phyloP scores from a whole-genome alignment of 2,888 invertebrate genomes.

The Crocallis elinguaria region DNA sequence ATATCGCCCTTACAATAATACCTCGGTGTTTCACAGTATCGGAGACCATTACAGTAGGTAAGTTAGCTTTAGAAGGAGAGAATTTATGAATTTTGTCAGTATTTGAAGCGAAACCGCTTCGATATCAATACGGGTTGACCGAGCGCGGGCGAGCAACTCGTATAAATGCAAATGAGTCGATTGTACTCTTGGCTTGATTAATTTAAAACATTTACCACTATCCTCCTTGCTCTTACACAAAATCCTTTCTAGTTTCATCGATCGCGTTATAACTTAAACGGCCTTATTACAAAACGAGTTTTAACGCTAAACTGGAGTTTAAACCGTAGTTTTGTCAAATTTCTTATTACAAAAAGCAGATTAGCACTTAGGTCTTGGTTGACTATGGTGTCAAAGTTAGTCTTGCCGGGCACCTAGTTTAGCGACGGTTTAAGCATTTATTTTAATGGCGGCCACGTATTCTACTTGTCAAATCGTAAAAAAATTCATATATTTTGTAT shows the following conservation, averaged over 20 bases:
- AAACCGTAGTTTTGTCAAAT: too few species aligned
- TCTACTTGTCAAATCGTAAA: too few species aligned
- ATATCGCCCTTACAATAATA: neutral
- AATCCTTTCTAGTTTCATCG: constrained; percentile 43
- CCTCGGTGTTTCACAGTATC: neutral
- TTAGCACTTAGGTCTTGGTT: too few species aligned
- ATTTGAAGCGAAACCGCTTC: constrained; percentile 48
- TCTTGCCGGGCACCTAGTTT: too few species aligned
- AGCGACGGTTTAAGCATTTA: too few species aligned
- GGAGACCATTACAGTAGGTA: neutral
- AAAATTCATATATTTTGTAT: too few species aligned
- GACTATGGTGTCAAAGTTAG: too few species aligned
- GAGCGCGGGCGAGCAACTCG: constrained; percentile 59
- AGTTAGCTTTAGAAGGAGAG: neutral
- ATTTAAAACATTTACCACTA: constrained; percentile 69
- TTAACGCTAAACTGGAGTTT: too few species aligned
- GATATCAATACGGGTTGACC: constrained; percentile 62
- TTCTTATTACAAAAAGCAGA: too few species aligned
- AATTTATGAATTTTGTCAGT: constrained; percentile 44
- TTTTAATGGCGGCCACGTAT: too few species aligned
- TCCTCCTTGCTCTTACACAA: constrained; percentile 45
- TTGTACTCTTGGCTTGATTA: constrained; percentile 69
- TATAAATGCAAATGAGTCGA: constrained; percentile 74
- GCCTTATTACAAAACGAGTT: too few species aligned
- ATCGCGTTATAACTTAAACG: constrained; percentile 15